Evolutionary conservation across 2,797 vertebrate species (phyloP).

Genomic region (Sebastes melanostomus): DNA sequence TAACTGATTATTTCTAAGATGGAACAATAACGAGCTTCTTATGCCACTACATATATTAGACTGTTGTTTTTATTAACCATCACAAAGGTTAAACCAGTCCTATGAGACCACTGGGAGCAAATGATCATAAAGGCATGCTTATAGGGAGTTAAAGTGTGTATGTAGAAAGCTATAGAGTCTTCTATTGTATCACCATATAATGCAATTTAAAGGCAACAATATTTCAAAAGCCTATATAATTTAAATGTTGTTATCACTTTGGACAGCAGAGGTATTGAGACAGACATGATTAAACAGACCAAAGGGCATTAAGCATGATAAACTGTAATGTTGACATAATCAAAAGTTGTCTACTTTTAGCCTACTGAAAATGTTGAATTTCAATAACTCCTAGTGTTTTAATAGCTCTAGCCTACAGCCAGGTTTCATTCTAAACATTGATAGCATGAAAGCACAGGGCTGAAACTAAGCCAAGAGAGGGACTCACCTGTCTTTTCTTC

Average conservation of each 20-base stretch:
- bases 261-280: background rate
- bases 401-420: background rate
- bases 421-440: background rate
- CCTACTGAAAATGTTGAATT: background rate
- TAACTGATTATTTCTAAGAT: background rate
- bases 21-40: background rate
- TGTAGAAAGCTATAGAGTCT: background rate
- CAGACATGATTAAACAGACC: constrained; percentile 7
- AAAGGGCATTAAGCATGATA: background rate
- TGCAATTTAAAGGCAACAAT: background rate
- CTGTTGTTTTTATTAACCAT: background rate
- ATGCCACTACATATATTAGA: background rate
- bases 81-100: background rate
- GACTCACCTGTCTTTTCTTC: constrained; percentile 62
- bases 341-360: background rate
- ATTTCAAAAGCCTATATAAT: background rate
- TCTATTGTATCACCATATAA: background rate
- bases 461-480: background rate
- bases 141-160: background rate
- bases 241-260: background rate
- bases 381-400: background rate
- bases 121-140: background rate
- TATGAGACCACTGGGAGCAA: background rate
- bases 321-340: background rate
- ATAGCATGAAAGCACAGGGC: background rate